Base-by-base conservation (phyloP, 1,140 invertebrate genomes). In the Anastatus disparis region DNA sequence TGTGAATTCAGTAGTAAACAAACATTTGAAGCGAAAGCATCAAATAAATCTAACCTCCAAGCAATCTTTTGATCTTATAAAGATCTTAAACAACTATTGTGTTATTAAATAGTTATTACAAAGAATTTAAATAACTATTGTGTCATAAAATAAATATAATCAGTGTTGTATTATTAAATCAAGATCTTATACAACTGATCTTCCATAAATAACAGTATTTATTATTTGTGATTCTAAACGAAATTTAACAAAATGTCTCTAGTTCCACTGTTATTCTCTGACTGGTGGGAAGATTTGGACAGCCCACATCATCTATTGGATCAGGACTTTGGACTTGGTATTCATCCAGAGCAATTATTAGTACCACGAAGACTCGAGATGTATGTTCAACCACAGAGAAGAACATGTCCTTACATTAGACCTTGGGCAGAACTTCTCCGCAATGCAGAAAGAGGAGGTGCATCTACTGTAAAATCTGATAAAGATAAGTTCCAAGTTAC, bases 401-500 rank as follows among this genome's bases (percentile, higher is more conserved):
- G 17, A 20, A 4, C 13, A 0, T 10, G 27, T 0, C 70, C 58
- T 24, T 77, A 77, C 67, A 31, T 63, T 56, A 71, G 76, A 29
- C 76, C 76, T 2, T 77, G 76, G 76, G 65, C 61, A 13, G 71
- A 62, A 4, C 63, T 70, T 27, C 26, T 69, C n/a, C 63, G 69
- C n/a, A n/a, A 24, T 12, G 48, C 15, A 0, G 46, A 71, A 29
- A 78, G 77, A 55, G 81, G 82, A 8, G 76, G 76, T 2, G 75
- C 77, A 4, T 88, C 87, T 0, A 84, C 78, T n/a, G 77, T 88
- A 1, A 73, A 77, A 15, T 70, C 70, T 17, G 87, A 89, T 67
- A 89, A 89, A 35, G 87, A 91, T 40, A 87, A 87, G 4, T 91
- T 91, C 73, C 88, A 93, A 79, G 89, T 92, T 0, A 90, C 89